These are phyloP conservation scores for Cephus spinipes DNA, from an alignment of 2,888 invertebrate genomes.

Conservation along the genomic window DNA sequence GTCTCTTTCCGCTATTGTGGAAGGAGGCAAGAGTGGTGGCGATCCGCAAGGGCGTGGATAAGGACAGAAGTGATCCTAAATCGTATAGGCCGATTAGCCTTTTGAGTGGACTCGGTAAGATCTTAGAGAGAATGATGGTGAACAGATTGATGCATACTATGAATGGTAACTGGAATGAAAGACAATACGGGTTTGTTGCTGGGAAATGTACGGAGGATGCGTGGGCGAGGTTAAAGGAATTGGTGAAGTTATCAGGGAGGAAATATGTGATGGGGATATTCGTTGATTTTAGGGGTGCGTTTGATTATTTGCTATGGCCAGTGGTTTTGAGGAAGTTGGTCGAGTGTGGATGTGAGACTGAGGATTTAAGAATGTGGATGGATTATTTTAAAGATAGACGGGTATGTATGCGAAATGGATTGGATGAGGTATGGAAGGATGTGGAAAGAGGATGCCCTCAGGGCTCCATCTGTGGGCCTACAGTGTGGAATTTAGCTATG, in stretches of 20 bases:
- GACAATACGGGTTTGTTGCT: slow-evolving; percentile 17
- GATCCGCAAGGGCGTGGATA: slow-evolving; percentile 1
- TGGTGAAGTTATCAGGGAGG: neutral
- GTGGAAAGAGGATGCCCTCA: slow-evolving; percentile 18
- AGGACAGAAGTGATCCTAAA: neutral
- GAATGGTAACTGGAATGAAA: slow-evolving; percentile 4
- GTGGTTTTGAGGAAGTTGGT: neutral
- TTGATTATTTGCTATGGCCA: slow-evolving; percentile 15
- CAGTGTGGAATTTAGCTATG: slow-evolving; percentile 15
- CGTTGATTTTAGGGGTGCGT: slow-evolving; percentile 18
- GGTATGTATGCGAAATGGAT: neutral
- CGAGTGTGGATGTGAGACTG: neutral
- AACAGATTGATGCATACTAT: slow-evolving; percentile 13
- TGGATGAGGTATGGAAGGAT: neutral
- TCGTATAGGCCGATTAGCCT: slow-evolving; percentile 18
- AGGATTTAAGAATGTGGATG: slow-evolving; percentile 7
- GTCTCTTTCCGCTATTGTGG: slow-evolving; percentile 7
- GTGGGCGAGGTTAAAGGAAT: neutral
- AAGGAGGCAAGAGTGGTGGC: slow-evolving; percentile 10
- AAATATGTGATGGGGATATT: slow-evolving; percentile 5
- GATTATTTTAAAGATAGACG: slow-evolving; percentile 5
- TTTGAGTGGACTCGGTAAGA: slow-evolving; percentile 5
- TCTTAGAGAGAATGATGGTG: slow-evolving; percentile 16
- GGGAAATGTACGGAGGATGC: slow-evolving; percentile 23
- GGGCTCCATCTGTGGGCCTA: slow-evolving; percentile 19